Conservation (phyloP, 2,888 invertebrate species). For the Drosophila ezoana region DNA sequence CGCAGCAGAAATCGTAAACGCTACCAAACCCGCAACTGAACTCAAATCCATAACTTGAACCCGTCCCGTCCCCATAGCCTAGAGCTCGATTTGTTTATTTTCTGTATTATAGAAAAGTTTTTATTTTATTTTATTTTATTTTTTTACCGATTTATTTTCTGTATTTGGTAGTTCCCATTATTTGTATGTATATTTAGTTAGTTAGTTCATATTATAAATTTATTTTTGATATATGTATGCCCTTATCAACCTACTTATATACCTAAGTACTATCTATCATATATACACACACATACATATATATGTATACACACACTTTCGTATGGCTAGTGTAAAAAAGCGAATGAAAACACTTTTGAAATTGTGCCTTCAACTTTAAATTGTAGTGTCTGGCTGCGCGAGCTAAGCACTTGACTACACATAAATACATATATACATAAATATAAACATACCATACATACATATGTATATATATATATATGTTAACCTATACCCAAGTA, state of each 20-base stretch:
- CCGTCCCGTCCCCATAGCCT: slow-evolving; percentile 29
- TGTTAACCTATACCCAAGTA: slow-evolving; percentile 1
- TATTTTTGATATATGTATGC: slow-evolving; percentile 40
- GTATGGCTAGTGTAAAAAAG: slow-evolving; percentile 54
- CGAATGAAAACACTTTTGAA: slow-evolving; percentile 65
- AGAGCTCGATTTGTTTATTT: slow-evolving; percentile 36
- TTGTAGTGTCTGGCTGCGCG: slow-evolving; percentile 50
- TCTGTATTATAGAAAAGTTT: slow-evolving; percentile 50
- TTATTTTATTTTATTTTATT: slow-evolving; percentile 23
- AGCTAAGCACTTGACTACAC: slow-evolving; percentile 34
- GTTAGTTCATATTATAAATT: slow-evolving; percentile 42
- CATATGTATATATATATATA: neutral
- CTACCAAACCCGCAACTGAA: slow-evolving; percentile 15
- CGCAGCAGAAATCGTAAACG: slow-evolving; percentile 17
- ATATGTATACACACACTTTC: slow-evolving; percentile 23
- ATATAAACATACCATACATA: neutral
- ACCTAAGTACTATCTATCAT: slow-evolving; percentile 17
- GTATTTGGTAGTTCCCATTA: slow-evolving; percentile 20
- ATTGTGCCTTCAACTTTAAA: slow-evolving; percentile 78
- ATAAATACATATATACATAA: slow-evolving; percentile 13
- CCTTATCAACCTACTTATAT: slow-evolving; percentile 25
- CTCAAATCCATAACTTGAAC: slow-evolving; percentile 33
- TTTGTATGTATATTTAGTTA: slow-evolving; percentile 18
- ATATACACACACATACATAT: slow-evolving; percentile 8
- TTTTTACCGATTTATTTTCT: slow-evolving; percentile 10